phyloP scores from a whole-genome alignment of 2,113 vertebrate species.

The Emydocephalus ijimae region DNA sequence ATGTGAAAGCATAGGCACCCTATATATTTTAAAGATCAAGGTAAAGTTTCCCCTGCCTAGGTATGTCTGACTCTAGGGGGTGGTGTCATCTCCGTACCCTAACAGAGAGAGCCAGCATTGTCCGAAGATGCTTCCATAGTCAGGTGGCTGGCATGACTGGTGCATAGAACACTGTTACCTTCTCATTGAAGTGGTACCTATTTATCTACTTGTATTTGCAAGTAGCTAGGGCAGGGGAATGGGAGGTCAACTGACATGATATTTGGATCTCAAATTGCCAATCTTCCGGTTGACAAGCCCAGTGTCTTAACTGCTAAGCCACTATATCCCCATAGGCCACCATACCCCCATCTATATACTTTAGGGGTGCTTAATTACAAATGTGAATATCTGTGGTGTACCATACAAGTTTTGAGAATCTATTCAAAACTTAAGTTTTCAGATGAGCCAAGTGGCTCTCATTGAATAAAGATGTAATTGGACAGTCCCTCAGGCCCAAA shows the following conservation, averaged over 20 bases:
- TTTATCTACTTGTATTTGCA: not conserved
- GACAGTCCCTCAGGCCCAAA: not conserved
- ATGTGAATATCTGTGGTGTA: not conserved
- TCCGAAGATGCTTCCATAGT: not conserved
- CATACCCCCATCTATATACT: not conserved
- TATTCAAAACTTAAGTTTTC: not conserved
- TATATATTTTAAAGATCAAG: not conserved
- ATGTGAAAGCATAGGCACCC: not conserved
- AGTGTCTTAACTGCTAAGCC: not conserved
- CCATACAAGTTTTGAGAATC: too few relatives aligned
- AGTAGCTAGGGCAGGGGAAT: not conserved
- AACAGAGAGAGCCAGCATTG: not conserved
- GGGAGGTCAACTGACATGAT: not conserved
- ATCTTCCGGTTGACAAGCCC: not conserved
- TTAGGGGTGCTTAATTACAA: not conserved
- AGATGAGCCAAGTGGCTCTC: not conserved
- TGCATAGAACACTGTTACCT: not conserved
- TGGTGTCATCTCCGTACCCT: not conserved
- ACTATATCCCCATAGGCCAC: not conserved
- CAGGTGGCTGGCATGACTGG: not conserved
- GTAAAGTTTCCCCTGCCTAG: not conserved
- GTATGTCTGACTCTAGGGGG: not conserved
- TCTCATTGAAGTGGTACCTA: not conserved
- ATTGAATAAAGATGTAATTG: not conserved
- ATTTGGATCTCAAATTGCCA: not conserved